These are phyloP conservation scores for Vulpes vulpes DNA, from an alignment of 2,113 vertebrate genomes.

Conservation along the genomic window DNA sequence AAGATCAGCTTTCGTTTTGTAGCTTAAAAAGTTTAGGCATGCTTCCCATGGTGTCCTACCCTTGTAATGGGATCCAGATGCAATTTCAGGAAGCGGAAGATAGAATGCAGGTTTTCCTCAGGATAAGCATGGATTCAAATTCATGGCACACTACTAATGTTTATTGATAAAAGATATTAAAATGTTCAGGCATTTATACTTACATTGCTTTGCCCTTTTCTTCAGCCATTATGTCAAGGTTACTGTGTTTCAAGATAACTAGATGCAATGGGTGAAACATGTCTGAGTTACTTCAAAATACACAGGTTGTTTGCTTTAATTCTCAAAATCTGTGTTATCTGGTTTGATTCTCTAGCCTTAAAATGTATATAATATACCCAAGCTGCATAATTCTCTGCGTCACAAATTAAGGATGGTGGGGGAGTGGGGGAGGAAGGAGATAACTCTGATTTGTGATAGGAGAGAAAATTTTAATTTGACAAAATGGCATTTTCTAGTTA, in stretches of 20 bases:
- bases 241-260: constrained; percentile 67
- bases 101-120: constrained; percentile 67
- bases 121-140: constrained; percentile 57
- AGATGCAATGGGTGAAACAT: constrained; percentile 66
- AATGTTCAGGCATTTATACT: constrained; percentile 61
- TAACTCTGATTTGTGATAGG: not conserved
- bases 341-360: constrained; percentile 71
- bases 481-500: constrained; percentile 59
- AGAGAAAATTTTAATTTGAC: constrained; percentile 64
- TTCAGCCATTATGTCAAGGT: constrained; percentile 44
- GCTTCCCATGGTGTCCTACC: constrained; percentile 45
- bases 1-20: constrained; percentile 62
- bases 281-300: constrained; percentile 70
- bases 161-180: constrained; percentile 72
- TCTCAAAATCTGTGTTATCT: constrained; percentile 55
- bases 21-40: constrained; percentile 58
- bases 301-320: constrained; percentile 70
- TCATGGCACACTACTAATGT: constrained; percentile 68
- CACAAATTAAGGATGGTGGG: not conserved
- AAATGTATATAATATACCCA: not conserved
- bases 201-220: constrained; percentile 40
- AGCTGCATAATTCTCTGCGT: constrained; percentile 55
- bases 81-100: constrained; percentile 62
- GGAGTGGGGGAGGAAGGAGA: not conserved
- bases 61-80: constrained; percentile 72